Conservation (phyloP, 2,113 vertebrate genomes). For the Paralichthys olivaceus region DNA sequence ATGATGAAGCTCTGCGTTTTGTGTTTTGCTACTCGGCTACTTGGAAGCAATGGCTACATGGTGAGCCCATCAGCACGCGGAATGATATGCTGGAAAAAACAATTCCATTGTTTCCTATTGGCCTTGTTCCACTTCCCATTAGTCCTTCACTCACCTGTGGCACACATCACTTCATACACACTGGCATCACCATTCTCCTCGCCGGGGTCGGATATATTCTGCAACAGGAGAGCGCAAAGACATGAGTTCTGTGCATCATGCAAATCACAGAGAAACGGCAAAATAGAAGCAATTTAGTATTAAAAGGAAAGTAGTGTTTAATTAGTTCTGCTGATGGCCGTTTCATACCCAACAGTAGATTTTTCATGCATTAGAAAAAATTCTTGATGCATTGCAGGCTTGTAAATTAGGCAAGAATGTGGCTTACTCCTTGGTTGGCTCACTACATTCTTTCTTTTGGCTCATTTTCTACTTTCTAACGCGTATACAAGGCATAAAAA, state of each 20-base stretch:
- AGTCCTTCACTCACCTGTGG: slow-evolving; percentile 71
- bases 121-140: slow-evolving; percentile 43
- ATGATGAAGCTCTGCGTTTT: slow-evolving; percentile 15
- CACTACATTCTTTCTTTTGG: neutral
- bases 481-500: neutral
- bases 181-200: slow-evolving; percentile 50
- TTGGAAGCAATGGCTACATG: slow-evolving; percentile 37
- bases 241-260: neutral
- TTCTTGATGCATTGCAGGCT: neutral
- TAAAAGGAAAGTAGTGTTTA: too few species aligned
- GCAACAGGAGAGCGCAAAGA: slow-evolving; percentile 54
- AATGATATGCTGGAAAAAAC: slow-evolving; percentile 26
- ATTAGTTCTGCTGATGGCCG: neutral
- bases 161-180: slow-evolving; percentile 77
- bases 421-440: neutral
- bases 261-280: too few species aligned
- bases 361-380: neutral
- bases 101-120: slow-evolving; percentile 42
- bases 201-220: slow-evolving; percentile 51
- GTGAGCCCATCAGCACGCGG: slow-evolving; percentile 18
- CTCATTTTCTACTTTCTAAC: slow-evolving; percentile 17
- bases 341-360: neutral
- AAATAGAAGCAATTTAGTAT: too few species aligned
- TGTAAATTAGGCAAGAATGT: neutral
- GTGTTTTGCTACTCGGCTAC: slow-evolving; percentile 31